Percentiles rank a stretch among this genome's conserved stretches.
Evolutionary conservation across 2,888 invertebrate species (phyloP).

Genomic region (Diarsia dahlii): DNA sequence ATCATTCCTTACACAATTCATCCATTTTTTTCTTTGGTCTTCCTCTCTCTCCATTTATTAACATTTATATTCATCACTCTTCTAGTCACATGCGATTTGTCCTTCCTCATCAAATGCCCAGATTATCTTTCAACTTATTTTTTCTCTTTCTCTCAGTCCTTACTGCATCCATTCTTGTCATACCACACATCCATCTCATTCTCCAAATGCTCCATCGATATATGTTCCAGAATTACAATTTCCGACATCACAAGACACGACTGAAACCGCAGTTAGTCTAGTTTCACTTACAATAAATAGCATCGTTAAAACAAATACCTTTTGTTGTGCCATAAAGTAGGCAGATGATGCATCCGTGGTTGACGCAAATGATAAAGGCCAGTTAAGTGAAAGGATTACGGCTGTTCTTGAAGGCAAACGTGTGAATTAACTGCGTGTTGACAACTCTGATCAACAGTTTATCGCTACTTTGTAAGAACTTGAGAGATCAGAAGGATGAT

Average conservation of each 20-base stretch:
- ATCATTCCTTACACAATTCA: no score
- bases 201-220: not conserved
- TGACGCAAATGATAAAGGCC: constrained; percentile 37
- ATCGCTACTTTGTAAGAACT: not conserved
- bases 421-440: constrained; percentile 30
- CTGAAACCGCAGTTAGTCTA: not conserved
- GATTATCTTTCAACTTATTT: no score
- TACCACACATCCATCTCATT: no score
- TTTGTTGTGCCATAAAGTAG: constrained; percentile 13
- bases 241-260: no score
- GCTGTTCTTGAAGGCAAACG: constrained; percentile 52
- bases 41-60: no score
- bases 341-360: constrained; percentile 37
- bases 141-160: no score
- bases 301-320: not conserved
- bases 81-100: no score
- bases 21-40: no score
- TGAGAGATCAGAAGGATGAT: no score
- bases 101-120: no score
- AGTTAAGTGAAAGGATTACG: constrained; percentile 51
- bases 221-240: not conserved
- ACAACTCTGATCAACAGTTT: constrained; percentile 25
- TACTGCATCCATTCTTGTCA: no score
- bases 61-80: no score
- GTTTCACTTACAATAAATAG: not conserved